Evolutionary conservation across 2,113 vertebrate species (phyloP).

Genomic region (Monopterus albus): DNA sequence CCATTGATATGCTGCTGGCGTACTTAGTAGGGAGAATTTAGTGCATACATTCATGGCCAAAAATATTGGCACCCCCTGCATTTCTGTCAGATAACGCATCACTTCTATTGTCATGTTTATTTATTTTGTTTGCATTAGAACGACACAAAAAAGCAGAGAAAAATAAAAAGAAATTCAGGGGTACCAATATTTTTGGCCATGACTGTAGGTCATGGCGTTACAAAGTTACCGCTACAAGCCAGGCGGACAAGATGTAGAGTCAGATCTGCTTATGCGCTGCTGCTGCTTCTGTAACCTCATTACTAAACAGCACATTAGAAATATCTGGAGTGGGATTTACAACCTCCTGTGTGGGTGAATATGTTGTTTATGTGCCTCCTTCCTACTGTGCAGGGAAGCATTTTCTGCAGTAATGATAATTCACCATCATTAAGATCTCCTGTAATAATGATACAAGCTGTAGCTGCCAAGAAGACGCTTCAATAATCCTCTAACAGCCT

Average conservation of each 20-base stretch:
- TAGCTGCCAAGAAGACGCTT: slow-evolving; percentile 38
- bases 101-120: no score
- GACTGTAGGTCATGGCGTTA: no score
- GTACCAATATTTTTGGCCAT: no score
- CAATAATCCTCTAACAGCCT: slow-evolving; percentile 32
- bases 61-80: no score
- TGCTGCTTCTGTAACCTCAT: neutral
- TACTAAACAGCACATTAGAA: slow-evolving; percentile 26
- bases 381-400: slow-evolving; percentile 28
- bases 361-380: slow-evolving; percentile 40
- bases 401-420: slow-evolving; percentile 65
- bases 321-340: slow-evolving; percentile 43
- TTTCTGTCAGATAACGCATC: no score
- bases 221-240: neutral
- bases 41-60: no score
- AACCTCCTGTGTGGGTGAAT: slow-evolving; percentile 18
- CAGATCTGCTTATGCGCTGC: neutral
- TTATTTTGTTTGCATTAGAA: no score
- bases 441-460: slow-evolving; percentile 53
- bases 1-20: neutral
- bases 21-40: neutral
- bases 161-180: no score
- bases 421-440: slow-evolving; percentile 59
- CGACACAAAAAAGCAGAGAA: no score
- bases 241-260: neutral